These are phyloP conservation scores for Asbolus verrucosus DNA, from an alignment of 1,140 invertebrate genomes.

Conservation along the genomic window DNA sequence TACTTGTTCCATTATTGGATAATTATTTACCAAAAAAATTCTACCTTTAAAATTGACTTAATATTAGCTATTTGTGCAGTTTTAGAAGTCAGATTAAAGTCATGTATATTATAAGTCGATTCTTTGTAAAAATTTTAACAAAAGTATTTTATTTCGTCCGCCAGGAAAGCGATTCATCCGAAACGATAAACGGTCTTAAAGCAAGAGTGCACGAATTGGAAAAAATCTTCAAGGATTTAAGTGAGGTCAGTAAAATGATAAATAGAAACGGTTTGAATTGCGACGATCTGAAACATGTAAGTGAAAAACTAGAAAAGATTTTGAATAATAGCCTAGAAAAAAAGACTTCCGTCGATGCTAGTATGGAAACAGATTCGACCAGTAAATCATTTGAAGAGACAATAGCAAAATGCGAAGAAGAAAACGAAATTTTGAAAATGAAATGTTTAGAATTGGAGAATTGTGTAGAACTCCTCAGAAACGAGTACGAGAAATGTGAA, in stretches of 20 bases:
- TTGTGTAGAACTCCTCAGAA: constrained; percentile 77
- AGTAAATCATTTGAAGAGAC: constrained; percentile 46
- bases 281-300: constrained; percentile 48
- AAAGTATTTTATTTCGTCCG: background rate
- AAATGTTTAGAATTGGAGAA: constrained; percentile 76
- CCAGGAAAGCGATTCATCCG: constrained; percentile 26
- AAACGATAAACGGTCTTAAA: constrained; percentile 25
- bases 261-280: constrained; percentile 51
- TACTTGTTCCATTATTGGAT: no score
- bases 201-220: constrained; percentile 52
- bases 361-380: constrained; percentile 53
- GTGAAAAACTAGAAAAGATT: constrained; percentile 50
- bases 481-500: constrained; percentile 85
- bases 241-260: constrained; percentile 51
- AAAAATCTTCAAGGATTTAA: constrained; percentile 51
- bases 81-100: no score
- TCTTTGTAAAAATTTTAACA: constrained; percentile 11
- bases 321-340: constrained; percentile 19
- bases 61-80: no score
- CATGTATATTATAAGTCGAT: no score
- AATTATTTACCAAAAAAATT: no score
- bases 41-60: no score
- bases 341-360: constrained; percentile 40
- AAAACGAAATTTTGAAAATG: constrained; percentile 68
- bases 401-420: constrained; percentile 58